Conservation (phyloP, 1,140 invertebrate species). For the Dinoponera quadriceps region DNA sequence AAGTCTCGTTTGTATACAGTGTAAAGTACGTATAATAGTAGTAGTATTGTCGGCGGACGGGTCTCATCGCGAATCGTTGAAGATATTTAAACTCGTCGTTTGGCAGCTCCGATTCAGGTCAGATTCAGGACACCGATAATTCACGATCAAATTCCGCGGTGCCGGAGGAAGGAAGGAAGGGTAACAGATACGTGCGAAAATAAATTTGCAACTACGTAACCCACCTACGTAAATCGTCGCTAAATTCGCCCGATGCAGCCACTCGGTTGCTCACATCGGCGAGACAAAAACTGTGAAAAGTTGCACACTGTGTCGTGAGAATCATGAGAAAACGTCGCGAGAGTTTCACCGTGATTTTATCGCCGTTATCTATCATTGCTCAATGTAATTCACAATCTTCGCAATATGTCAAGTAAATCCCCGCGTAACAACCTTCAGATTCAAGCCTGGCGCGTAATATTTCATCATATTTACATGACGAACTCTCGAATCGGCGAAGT, state of each 20-base stretch:
- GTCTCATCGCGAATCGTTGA: constrained; percentile 29
- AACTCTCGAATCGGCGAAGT: constrained; percentile 17
- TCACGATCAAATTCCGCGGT: background rate
- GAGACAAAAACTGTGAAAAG: background rate
- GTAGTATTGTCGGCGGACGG: constrained; percentile 46
- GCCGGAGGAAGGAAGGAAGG: background rate
- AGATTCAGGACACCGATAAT: constrained; percentile 41
- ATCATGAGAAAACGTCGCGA: background rate
- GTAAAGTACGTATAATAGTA: constrained; percentile 7
- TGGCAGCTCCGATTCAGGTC: constrained; percentile 28
- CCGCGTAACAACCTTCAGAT: background rate
- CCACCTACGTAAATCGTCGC: background rate
- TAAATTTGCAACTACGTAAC: background rate
- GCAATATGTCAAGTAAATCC: background rate
- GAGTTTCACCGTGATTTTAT: background rate
- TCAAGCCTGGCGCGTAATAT: constrained; percentile 1
- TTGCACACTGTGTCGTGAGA: background rate
- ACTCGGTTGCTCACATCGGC: background rate
- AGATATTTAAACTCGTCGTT: constrained; percentile 34
- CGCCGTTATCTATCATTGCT: too few relatives aligned
- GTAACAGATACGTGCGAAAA: constrained; percentile 22
- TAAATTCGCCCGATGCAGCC: background rate
- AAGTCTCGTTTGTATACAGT: constrained; percentile 26
- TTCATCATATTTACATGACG: constrained; percentile 29
- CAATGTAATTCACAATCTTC: background rate